Evolutionary conservation across 2,888 invertebrate genomes (phyloP).

Genomic region (Archips crataeganus): DNA sequence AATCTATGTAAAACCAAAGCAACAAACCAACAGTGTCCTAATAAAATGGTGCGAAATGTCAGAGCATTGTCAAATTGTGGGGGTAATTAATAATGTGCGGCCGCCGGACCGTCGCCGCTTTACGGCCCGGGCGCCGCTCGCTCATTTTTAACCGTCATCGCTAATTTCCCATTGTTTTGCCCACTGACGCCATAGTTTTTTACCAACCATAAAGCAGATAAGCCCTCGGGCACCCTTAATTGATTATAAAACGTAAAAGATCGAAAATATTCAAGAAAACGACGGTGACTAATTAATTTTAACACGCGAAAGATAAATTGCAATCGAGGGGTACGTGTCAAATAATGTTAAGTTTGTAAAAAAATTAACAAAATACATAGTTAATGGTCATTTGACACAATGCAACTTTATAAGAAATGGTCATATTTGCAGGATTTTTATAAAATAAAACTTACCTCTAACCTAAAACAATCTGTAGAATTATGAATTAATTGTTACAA

Average conservation of each 20-base stretch:
- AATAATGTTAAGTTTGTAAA: too few relatives aligned
- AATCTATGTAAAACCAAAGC: constrained; percentile 21
- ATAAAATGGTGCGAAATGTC: constrained; percentile 40
- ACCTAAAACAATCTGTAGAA: too few relatives aligned
- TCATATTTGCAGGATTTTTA: too few relatives aligned
- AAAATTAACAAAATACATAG: too few relatives aligned
- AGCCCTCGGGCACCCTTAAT: constrained; percentile 73
- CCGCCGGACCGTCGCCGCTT: constrained; percentile 59
- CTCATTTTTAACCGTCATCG: constrained; percentile 83
- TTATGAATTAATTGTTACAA: too few relatives aligned
- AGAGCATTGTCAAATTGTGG: constrained; percentile 43
- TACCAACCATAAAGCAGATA: constrained; percentile 83
- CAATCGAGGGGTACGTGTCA: constrained; percentile 1
- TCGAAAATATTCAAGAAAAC: constrained; percentile 27
- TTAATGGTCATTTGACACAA: too few relatives aligned
- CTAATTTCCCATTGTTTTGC: constrained; percentile 85
- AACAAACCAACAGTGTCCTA: constrained; percentile 31
- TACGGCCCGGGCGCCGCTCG: constrained; percentile 57
- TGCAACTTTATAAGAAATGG: too few relatives aligned
- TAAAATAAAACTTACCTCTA: too few relatives aligned
- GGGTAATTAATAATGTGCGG: constrained; percentile 64
- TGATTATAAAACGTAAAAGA: constrained; percentile 65
- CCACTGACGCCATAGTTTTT: constrained; percentile 79
- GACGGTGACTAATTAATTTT: constrained; percentile 29
- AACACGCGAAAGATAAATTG: constrained; percentile 29